Percentiles rank a stretch among this genome's conserved stretches.
Conservation (phyloP, 2,888 invertebrate species). For the Dermolepida albohirtum region DNA sequence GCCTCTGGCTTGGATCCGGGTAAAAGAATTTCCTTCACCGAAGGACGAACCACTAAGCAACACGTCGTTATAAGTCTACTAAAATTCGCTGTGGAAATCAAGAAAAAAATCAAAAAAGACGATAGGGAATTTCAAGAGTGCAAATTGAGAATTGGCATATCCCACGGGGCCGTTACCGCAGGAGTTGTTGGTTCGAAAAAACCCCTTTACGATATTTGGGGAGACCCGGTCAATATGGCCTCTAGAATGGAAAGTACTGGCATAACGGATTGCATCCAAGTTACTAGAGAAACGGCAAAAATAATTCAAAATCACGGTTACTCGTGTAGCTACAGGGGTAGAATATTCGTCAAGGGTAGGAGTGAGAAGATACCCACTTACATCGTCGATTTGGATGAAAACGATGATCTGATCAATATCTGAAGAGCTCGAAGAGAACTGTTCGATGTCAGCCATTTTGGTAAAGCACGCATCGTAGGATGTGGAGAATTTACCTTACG, state of each 20-base stretch:
- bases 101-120: conserved; percentile 71
- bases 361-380: conserved; percentile 39
- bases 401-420: conserved; percentile 33
- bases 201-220: conserved; percentile 97
- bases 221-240: conserved; percentile 96
- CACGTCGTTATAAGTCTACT: conserved; percentile 72
- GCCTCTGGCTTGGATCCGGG: conserved; percentile 90
- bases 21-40: conserved; percentile 69
- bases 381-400: conserved; percentile 36
- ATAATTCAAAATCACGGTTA: conserved; percentile 77
- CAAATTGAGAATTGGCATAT: conserved; percentile 83
- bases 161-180: conserved; percentile 90
- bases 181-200: conserved; percentile 95
- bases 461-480: neutral
- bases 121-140: conserved; percentile 72
- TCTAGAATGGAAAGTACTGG: conserved; percentile 97
- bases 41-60: conserved; percentile 50
- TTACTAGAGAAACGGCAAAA: conserved; percentile 77
- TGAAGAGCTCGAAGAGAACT: neutral
- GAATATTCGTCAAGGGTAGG: conserved; percentile 80
- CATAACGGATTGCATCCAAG: conserved; percentile 79
- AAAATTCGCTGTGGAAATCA: conserved; percentile 80
- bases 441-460: neutral
- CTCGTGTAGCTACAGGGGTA: conserved; percentile 76
- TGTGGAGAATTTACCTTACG: neutral